Percentiles rank a stretch among this genome's conserved stretches.
Conservation (phyloP, 2,113 vertebrate genomes). For the Sphaerodactylus townsendi region DNA sequence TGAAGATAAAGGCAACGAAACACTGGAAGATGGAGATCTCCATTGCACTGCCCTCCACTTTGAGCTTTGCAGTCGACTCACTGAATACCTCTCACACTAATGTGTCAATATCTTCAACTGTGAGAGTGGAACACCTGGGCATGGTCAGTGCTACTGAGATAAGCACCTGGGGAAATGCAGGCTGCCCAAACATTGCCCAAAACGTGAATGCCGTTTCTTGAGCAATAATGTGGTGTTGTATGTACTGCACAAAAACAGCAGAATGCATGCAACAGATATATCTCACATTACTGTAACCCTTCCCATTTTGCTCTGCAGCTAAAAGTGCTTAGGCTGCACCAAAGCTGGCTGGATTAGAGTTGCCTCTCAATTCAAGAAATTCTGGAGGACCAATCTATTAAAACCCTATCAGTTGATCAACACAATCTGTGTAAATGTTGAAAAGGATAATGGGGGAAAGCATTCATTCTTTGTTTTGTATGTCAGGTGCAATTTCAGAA, state of each 20-base stretch:
- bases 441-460: not conserved
- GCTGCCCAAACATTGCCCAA: not conserved
- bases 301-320: not conserved
- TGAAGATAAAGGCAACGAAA: constrained; percentile 43
- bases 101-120: not conserved
- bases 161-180: constrained; percentile 18
- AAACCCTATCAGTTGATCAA: not conserved
- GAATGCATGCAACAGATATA: not conserved
- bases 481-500: not conserved
- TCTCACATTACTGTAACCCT: not conserved
- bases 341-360: not conserved
- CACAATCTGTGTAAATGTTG: not conserved
- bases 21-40: rapidly evolving
- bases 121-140: constrained; percentile 74
- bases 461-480: not conserved
- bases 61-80: not conserved
- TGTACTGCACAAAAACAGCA: not conserved
- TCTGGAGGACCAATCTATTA: not conserved
- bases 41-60: constrained; percentile 40
- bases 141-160: constrained; percentile 49
- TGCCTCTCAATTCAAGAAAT: not conserved
- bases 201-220: not conserved
- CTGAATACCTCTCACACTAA: not conserved
- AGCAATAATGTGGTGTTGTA: not conserved
- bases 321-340: not conserved